Percentiles rank a stretch among this genome's conserved stretches.
These are phyloP conservation scores for Thyatira batis DNA, from an alignment of 2,888 invertebrate species.

Conservation along the genomic window DNA sequence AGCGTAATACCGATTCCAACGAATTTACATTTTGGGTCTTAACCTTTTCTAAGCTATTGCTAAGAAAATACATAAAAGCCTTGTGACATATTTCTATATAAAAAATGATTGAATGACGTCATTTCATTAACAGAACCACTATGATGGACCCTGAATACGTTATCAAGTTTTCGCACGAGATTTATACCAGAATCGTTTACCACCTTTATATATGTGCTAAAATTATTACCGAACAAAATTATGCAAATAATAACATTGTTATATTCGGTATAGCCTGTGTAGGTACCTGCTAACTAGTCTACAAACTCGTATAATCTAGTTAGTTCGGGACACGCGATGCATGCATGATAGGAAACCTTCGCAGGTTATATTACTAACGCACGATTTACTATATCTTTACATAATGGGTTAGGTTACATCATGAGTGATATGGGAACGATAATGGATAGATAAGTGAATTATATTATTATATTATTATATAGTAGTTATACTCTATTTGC, in stretches of 20 bases:
- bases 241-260: background rate
- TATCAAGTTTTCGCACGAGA: background rate
- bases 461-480: background rate
- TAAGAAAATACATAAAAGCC: no score
- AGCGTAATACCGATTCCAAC: background rate
- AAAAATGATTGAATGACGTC: background rate
- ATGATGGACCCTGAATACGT: background rate
- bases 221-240: background rate
- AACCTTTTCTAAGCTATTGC: no score
- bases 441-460: background rate
- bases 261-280: background rate
- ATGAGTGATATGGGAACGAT: background rate
- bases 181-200: background rate
- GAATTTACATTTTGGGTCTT: no score
- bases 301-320: background rate
- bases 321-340: background rate
- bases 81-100: no score
- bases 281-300: background rate
- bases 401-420: background rate
- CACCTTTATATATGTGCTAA: background rate
- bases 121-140: background rate
- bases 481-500: background rate
- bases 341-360: conserved; percentile 5
- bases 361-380: background rate
- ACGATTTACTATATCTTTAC: background rate